Percentiles rank a stretch among this genome's conserved stretches.
Conservation (phyloP, 2,888 invertebrate genomes). For the Chrysolina haemoptera region DNA sequence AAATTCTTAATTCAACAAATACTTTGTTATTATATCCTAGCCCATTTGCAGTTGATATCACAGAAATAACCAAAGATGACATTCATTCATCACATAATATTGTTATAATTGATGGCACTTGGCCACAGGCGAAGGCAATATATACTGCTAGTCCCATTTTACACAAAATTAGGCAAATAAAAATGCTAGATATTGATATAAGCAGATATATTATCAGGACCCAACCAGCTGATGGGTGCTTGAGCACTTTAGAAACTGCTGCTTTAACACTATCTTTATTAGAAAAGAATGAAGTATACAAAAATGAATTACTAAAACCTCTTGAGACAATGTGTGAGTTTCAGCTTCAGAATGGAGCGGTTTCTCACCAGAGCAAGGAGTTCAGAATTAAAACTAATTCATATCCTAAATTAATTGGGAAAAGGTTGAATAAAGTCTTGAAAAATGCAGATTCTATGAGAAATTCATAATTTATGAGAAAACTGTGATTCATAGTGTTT, state of each 20-base stretch:
- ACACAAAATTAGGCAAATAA: constrained; percentile 84
- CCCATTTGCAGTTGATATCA: constrained; percentile 76
- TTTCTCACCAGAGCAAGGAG: constrained; percentile 94
- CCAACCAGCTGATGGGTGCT: constrained; percentile 91
- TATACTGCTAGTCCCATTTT: constrained; percentile 86
- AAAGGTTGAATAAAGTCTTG: constrained; percentile 78
- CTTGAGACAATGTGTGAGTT: constrained; percentile 87
- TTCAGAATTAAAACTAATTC: constrained; percentile 85
- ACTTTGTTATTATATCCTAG: constrained; percentile 89
- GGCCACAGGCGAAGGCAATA: constrained; percentile 96
- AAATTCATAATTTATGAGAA: constrained; percentile 17
- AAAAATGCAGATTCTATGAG: constrained; percentile 62
- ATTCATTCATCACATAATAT: constrained; percentile 76
- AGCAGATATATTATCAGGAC: constrained; percentile 95
- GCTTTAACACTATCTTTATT: constrained; percentile 84
- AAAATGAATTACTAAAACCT: constrained; percentile 81
- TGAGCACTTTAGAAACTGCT: constrained; percentile 92
- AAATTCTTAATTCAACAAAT: constrained; percentile 77
- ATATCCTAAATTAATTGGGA: constrained; percentile 86
- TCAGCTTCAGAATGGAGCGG: constrained; percentile 92
- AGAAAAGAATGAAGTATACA: constrained; percentile 79
- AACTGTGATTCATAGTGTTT: neutral
- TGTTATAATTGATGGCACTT: constrained; percentile 92
- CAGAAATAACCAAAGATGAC: constrained; percentile 52
- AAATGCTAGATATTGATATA: constrained; percentile 79